Evolutionary conservation across 2,888 invertebrate genomes (phyloP), one percentile per base, ranked within the genome.

Genomic region (Anarsia innoxiella): DNA sequence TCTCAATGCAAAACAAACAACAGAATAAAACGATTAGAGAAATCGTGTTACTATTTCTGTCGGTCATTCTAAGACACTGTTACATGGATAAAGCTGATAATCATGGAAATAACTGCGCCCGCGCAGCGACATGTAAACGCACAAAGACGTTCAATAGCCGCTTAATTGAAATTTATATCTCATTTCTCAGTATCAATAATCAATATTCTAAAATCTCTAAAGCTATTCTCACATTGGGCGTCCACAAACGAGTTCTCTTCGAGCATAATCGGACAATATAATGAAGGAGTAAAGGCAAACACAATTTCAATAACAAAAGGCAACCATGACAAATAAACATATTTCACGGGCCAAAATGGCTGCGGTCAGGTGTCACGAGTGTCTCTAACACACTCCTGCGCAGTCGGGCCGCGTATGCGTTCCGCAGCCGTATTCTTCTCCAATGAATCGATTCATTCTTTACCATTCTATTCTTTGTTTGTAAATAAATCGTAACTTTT

Each of bases 131-230:
- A 53, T 49, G 51, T 58, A 58, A 49, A 66, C 49, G 61, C 68
- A 55, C 57, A 66, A 71, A 66, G 66, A 60, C 64, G 45, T 55
- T 79, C 73, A 78, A 83, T 80, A 69, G 75, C 55, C 55, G 60
- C 74, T 76, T 84, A 83, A 84, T 84, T 84, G 80, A 83, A 83
- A 83, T 83, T 84, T 84, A 84, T 83, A 72, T 72, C 73, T 79
- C 80, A 80, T 82, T 82, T 82, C 80, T 80, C 73, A 82, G 82
- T 77, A 82, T 83, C 82, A 79, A 80, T 75, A 83, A 83, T 83
- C 83, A 80, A 84, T 84, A 82, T 80, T 79, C 77, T 71, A 79
- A 82, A 80, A 80, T 76, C 72, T 78, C 67, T 59, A 57, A 64
- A 64, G 69, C 79, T 72, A 76, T 80, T 77, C 76, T 70, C 70